A percentile compares a stretch with the other conserved stretches of the same genome.
phyloP scores from a whole-genome alignment of 2,113 vertebrate genomes.

The Sturnira hondurensis region DNA sequence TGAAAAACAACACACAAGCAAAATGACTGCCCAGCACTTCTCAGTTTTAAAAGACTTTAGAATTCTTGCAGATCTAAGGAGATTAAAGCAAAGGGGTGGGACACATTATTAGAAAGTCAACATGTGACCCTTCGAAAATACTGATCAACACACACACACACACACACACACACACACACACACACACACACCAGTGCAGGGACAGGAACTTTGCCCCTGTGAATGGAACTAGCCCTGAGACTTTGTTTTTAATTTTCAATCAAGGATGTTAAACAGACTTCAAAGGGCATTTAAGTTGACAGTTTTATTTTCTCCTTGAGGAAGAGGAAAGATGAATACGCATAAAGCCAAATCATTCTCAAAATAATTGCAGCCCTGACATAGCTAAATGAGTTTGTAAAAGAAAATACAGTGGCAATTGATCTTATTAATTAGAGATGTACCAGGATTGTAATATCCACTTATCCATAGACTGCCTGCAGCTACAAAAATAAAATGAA shows the following conservation, averaged over 20 bases:
- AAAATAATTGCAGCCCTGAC: conserved; percentile 84
- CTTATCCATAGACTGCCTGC: conserved; percentile 74
- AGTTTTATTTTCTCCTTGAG: conserved; percentile 83
- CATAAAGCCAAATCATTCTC: conserved; percentile 81
- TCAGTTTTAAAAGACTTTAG: not conserved
- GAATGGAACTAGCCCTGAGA: conserved; percentile 45
- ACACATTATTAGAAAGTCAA: conserved; percentile 49
- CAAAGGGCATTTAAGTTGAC: conserved; percentile 80
- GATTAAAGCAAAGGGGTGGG: not conserved
- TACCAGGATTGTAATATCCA: conserved; percentile 73
- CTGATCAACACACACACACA: not conserved
- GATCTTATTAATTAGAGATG: conserved; percentile 85
- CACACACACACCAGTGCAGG: not conserved
- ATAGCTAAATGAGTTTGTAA: conserved; percentile 85
- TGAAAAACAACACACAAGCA: not conserved
- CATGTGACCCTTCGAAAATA: conserved; percentile 44
- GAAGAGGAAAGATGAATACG: conserved; percentile 83
- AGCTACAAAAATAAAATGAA: conserved; percentile 70
- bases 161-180: too few relatives aligned
- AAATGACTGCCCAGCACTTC: not conserved
- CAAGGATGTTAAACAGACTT: conserved; percentile 80
- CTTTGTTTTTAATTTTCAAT: conserved; percentile 81
- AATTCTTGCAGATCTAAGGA: not conserved
- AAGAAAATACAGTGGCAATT: conserved; percentile 84
- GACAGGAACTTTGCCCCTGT: conserved; percentile 53